Base-by-base conservation (phyloP, 1,140 invertebrate species). In the Scaptomyza graminum region DNA sequence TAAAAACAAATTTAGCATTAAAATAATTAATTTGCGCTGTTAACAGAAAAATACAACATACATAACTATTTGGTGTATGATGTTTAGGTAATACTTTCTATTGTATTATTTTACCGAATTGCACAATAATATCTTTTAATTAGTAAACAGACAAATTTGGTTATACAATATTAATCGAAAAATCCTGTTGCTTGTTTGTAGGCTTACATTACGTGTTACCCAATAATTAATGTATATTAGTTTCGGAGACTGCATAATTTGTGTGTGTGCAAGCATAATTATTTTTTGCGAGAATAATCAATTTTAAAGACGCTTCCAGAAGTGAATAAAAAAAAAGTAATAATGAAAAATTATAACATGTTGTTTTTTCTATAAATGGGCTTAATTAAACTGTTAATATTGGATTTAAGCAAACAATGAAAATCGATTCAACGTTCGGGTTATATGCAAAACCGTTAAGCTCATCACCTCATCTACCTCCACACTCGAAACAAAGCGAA, bases 391-490 rank as follows among this genome's bases (percentile, higher is more conserved):
- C 62, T 64, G 67, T 43, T 34, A 57, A 54, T 41, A 63, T 74
- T 74, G 65, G 63, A 64, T 31, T 47, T 69, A 74, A 74, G 49
- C 59, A 79, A 39, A 46, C 43, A 7, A 57, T 18, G 46, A 7
- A 63, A 72, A 72, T 76, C 18, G 46, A 73, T 62, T 81, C 73
- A 67, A 41, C n/a, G 18, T 15, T 54, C 43, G 6, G 43, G 22
- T 43, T 57, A 64, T 67, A 54, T 50, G 8, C 12, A 50, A 13
- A 22, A 18, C 13, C 6, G 9, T 22, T 31, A 22, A 44, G 37
- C 18, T 41, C 39, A 12, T 1, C 52, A 22, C 4, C 18, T 3
- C 18, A 3, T 7, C 11, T n/a, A 6, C 7, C 43, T 46, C 44
- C 9, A 8, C 13, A 0, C 15, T 46, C n/a, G 43, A 3, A 15